phyloP scores from a whole-genome alignment of 2,113 vertebrate species.

The Forbesichthys agassizii region DNA sequence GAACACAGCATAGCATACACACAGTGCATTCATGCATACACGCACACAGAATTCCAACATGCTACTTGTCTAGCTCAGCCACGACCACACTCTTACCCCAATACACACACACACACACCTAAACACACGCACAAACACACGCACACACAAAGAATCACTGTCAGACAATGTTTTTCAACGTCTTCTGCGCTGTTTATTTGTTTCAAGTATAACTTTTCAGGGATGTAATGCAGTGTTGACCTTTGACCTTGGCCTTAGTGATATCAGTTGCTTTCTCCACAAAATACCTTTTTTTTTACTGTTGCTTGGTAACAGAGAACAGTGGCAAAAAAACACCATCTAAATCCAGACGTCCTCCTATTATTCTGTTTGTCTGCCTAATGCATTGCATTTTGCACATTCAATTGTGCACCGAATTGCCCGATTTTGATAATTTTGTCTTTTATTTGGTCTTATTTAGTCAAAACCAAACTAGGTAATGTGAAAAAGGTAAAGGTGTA shows the following conservation, averaged over 20 bases:
- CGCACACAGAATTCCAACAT: background rate
- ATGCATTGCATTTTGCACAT: background rate
- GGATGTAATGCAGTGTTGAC: conserved; percentile 29
- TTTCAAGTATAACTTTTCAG: conserved; percentile 25
- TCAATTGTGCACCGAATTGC: background rate
- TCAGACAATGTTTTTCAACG: background rate
- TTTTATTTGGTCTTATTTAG: conserved; percentile 30
- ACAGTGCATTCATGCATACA: background rate
- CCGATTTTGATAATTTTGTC: background rate
- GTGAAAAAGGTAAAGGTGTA: no score
- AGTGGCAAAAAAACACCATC: conserved; percentile 29
- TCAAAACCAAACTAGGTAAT: background rate
- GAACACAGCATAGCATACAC: background rate
- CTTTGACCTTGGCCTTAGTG: conserved; percentile 32
- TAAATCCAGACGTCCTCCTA: conserved; percentile 32
- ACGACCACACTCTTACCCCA: background rate
- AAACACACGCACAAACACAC: background rate
- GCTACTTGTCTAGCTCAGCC: background rate
- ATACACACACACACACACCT: background rate
- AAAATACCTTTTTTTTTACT: conserved; percentile 40
- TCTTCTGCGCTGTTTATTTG: no score
- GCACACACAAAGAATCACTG: no score
- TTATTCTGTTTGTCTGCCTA: background rate
- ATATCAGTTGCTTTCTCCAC: conserved; percentile 48
- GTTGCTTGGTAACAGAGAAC: conserved; percentile 62